phyloP scores from a whole-genome alignment of 2,888 invertebrate species.

The Andrena minutula region DNA sequence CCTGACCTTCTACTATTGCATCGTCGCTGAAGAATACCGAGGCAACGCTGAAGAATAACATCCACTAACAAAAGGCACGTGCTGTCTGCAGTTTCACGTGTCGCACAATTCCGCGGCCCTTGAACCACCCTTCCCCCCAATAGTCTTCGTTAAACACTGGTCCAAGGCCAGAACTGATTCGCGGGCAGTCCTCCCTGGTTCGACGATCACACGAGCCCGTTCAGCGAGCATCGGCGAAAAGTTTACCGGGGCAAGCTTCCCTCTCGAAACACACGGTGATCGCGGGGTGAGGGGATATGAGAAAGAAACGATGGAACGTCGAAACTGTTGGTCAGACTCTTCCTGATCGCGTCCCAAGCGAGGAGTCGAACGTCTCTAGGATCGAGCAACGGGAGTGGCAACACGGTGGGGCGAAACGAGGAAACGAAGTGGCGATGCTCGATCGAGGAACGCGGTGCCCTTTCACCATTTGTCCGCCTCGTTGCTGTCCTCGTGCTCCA shows the following conservation, averaged over 20 bases:
- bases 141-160: background rate
- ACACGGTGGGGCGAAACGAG: slow-evolving; percentile 28
- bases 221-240: background rate
- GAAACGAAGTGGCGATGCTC: slow-evolving; percentile 38
- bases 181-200: background rate
- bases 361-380: slow-evolving; percentile 30
- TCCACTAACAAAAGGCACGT: background rate
- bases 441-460: slow-evolving; percentile 38
- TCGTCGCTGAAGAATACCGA: background rate
- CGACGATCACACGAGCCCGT: background rate
- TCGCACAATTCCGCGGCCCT: background rate
- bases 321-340: slow-evolving; percentile 18
- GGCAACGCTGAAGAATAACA: background rate
- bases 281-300: too few relatives aligned
- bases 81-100: background rate
- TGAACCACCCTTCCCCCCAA: background rate
- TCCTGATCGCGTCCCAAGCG: background rate
- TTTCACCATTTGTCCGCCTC: slow-evolving; percentile 85
- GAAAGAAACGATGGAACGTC: too few relatives aligned
- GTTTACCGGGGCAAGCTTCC: background rate
- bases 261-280: background rate
- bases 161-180: slow-evolving; percentile 1
- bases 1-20: background rate
- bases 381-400: slow-evolving; percentile 41
- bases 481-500: slow-evolving; percentile 86